Percentiles rank a stretch among this genome's conserved stretches.
phyloP scores from a whole-genome alignment of 1,140 invertebrate species.

The Magallana gigas region DNA sequence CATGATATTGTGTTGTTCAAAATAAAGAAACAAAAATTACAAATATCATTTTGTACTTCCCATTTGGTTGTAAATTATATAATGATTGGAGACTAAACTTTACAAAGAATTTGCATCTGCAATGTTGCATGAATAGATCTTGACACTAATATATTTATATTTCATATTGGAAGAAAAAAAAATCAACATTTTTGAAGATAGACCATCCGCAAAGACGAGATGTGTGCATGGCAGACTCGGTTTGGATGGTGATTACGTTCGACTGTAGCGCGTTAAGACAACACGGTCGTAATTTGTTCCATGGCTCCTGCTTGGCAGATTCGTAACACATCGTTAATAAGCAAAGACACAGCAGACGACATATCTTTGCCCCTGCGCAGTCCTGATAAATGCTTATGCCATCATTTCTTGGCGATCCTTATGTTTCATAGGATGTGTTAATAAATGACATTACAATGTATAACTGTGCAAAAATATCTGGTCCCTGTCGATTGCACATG shows the following conservation, averaged over 20 bases:
- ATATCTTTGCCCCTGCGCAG: background rate
- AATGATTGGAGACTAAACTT: too few relatives aligned
- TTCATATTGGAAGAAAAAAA: too few relatives aligned
- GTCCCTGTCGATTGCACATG: background rate
- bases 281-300: conserved; percentile 10
- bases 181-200: too few relatives aligned
- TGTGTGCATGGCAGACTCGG: too few relatives aligned
- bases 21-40: too few relatives aligned
- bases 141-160: too few relatives aligned
- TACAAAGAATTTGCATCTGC: too few relatives aligned
- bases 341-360: background rate
- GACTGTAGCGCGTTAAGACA: background rate
- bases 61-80: too few relatives aligned
- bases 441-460: background rate
- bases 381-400: background rate
- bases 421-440: conserved; percentile 28
- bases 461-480: background rate
- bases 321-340: background rate
- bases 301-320: background rate
- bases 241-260: background rate
- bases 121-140: too few relatives aligned
- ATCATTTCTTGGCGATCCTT: conserved; percentile 3
- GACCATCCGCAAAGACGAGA: too few relatives aligned
- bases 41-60: too few relatives aligned
- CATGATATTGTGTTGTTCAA: too few relatives aligned